These are phyloP conservation scores for Lasioglossum lativentre DNA, from an alignment of 2,888 invertebrate species.

Conservation along the genomic window DNA sequence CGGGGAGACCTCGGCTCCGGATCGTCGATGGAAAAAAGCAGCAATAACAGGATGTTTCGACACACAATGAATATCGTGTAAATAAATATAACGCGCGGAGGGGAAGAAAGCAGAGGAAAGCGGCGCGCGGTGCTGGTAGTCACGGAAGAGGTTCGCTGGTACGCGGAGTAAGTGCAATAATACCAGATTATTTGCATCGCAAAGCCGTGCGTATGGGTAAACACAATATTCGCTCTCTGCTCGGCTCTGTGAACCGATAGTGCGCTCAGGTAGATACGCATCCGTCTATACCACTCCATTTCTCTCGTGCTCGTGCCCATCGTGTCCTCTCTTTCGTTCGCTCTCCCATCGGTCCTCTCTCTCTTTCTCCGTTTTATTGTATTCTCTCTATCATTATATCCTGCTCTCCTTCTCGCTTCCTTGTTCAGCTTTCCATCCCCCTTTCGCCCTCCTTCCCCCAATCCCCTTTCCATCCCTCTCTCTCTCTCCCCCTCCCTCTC, in stretches of 20 bases:
- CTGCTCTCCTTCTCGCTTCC: constrained; percentile 31
- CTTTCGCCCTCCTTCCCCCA: not conserved
- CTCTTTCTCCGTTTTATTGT: constrained; percentile 21
- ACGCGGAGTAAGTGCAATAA: constrained; percentile 84
- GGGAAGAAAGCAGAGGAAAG: constrained; percentile 49
- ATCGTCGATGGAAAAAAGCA: constrained; percentile 32
- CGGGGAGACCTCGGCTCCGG: not conserved
- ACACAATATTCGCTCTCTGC: constrained; percentile 84
- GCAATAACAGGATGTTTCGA: constrained; percentile 46
- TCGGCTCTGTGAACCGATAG: constrained; percentile 79
- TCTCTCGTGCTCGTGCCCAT: not conserved
- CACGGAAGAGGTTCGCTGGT: constrained; percentile 64
- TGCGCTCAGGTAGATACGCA: constrained; percentile 78
- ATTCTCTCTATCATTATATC: constrained; percentile 30
- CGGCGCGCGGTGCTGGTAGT: constrained; percentile 56
- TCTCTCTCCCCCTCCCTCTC: constrained; percentile 40
- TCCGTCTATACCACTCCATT: constrained; percentile 65
- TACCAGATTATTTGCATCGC: constrained; percentile 85
- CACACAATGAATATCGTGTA: constrained; percentile 49
- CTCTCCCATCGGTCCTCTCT: constrained; percentile 32
- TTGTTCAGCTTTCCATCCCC: constrained; percentile 56
- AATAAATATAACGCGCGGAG: constrained; percentile 53
- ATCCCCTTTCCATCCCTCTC: constrained; percentile 1
- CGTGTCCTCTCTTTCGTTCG: constrained; percentile 50
- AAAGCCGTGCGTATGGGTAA: constrained; percentile 83